phyloP scores from a whole-genome alignment of 2,797 vertebrate species.

The Streptopelia turtur region DNA sequence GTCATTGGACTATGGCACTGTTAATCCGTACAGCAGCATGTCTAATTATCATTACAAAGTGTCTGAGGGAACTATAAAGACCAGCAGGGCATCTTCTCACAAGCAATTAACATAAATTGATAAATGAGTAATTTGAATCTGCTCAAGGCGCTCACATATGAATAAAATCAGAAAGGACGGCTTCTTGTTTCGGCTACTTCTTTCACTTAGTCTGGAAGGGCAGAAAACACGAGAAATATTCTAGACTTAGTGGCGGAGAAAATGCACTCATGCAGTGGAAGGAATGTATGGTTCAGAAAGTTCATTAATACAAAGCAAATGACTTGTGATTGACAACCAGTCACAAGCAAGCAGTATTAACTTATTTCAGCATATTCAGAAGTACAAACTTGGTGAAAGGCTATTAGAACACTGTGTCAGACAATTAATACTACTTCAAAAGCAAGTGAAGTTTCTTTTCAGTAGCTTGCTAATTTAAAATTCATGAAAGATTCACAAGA shows the following conservation, averaged over 20 bases:
- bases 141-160: conserved; percentile 78
- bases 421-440: conserved; percentile 75
- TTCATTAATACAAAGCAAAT: conserved; percentile 74
- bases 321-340: conserved; percentile 76
- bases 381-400: conserved; percentile 65
- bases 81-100: conserved; percentile 89
- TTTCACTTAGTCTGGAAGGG: conserved; percentile 69
- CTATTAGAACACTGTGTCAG: conserved; percentile 69
- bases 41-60: conserved; percentile 91
- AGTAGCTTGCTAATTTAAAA: conserved; percentile 66
- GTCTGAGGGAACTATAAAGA: conserved; percentile 85
- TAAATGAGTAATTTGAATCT: conserved; percentile 88
- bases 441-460: conserved; percentile 59
- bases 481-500: conserved; percentile 63
- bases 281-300: conserved; percentile 64
- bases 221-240: conserved; percentile 73
- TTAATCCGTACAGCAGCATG: conserved; percentile 86
- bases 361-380: conserved; percentile 68
- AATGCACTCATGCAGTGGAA: conserved; percentile 67
- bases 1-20: conserved; percentile 82
- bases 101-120: conserved; percentile 91
- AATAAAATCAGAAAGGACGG: conserved; percentile 81
- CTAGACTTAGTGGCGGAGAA: conserved; percentile 42
- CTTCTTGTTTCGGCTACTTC: conserved; percentile 76
- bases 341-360: conserved; percentile 54